Evolutionary conservation across 2,797 vertebrate genomes (phyloP), one percentile per base, ranked within the genome.

Genomic region (Botia kubotai): DNA sequence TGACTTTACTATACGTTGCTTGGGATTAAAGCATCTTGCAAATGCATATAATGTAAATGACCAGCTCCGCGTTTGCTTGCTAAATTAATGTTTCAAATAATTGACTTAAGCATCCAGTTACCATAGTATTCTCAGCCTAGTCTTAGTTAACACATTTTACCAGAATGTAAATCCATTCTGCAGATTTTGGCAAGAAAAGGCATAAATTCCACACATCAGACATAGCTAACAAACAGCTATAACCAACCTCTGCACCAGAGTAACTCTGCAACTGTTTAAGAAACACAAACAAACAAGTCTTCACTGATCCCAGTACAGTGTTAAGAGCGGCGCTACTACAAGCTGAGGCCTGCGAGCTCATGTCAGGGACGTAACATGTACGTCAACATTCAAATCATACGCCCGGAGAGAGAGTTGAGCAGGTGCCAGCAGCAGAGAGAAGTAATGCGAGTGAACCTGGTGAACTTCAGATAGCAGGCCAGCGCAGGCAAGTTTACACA

Each of bases 401-500:
- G 76, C 67, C 69, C 62, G 70, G 79, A 77, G 70, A 77, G 62
- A 58, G 29, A 82, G 2, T 48, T 74, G 68, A 79, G 53, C 11
- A 53, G 52, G 29, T 73, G 50, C 60, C 72, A 75, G 58, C 72
- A 75, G 58, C 62, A 71, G 7, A 60, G 23, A 23, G 26, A 16
- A 36, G 58, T 55, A 16, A 63, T 75, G 52, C 13, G 7, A 36
- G 13, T 83, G 68, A 85, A 83, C 79, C 13, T 53, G 46, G 2
- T 71, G 75, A 87, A 81, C 81, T 50, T 29, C 36, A 29, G 33
- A 55, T 68, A 65, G 33, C 75, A 77, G 74, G 48, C 72, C 79
- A 83, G 48, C 5, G 4, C 6, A 80, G 81, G 33, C 86, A 80
- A 83, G 83, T 87, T 87, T 83, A 85, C 83, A 87, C 83, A 87